phyloP scores from a whole-genome alignment of 2,797 vertebrate genomes.

The Ceyx erithaca region DNA sequence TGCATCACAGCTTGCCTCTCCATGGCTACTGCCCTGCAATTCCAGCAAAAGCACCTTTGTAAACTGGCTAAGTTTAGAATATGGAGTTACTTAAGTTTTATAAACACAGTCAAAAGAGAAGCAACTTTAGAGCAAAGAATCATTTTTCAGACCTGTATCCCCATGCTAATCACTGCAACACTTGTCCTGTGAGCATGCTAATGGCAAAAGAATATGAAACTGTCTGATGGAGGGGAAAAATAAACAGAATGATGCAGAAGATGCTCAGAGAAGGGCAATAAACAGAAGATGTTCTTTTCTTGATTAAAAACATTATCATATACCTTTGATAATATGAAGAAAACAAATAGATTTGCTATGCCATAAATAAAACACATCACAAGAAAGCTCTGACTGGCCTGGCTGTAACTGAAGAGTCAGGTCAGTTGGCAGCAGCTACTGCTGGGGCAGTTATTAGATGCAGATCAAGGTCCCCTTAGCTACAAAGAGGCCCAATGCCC shows the following conservation, averaged over 20 bases:
- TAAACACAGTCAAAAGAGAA: not conserved
- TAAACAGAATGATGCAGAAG: not conserved
- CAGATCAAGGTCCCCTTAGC: not conserved
- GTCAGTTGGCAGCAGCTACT: not conserved
- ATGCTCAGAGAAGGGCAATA: not conserved
- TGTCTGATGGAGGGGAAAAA: not conserved
- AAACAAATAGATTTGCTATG: not conserved
- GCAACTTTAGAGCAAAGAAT: not conserved
- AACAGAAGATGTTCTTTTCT: not conserved
- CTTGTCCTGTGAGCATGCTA: not conserved
- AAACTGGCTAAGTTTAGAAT: not conserved
- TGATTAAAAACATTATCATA: not conserved
- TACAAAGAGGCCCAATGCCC: accelerated
- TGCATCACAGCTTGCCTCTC: not conserved
- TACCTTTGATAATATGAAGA: not conserved
- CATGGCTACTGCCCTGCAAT: not conserved
- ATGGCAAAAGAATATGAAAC: not conserved
- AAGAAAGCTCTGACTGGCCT: not conserved
- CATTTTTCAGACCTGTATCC: not conserved
- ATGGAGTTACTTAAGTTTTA: not conserved
- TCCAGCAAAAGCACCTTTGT: not conserved
- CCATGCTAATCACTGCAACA: not conserved
- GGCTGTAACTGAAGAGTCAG: not conserved
- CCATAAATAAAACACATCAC: not conserved
- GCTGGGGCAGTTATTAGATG: not conserved